phyloP scores from a whole-genome alignment of 2,888 invertebrate species.

The Metalampra italica region DNA sequence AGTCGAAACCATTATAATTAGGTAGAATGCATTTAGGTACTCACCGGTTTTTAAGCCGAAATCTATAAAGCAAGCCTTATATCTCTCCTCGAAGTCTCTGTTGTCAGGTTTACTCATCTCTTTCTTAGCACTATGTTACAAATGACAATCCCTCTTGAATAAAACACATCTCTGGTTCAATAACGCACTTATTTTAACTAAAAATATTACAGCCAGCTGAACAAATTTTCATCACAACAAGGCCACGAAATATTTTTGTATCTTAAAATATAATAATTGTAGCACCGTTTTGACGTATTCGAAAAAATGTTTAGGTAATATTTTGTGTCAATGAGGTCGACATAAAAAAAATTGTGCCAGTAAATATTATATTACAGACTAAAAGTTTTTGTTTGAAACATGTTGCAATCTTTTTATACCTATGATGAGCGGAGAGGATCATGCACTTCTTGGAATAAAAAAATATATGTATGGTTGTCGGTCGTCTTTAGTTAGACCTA shows the following conservation, averaged over 20 bases:
- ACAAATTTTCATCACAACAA: conserved; percentile 17
- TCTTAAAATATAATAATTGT: conserved; percentile 54
- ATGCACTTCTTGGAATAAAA: no score
- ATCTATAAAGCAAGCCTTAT: conserved; percentile 62
- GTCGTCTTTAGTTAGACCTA: no score
- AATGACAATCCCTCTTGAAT: conserved; percentile 5
- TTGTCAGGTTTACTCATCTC: conserved; percentile 54
- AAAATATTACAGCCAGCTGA: conserved; percentile 11
- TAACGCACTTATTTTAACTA: conserved; percentile 14
- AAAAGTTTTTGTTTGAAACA: neutral
- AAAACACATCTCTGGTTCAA: conserved; percentile 21
- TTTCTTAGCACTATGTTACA: conserved; percentile 30
- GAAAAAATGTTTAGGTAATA: no score
- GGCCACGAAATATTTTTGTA: conserved; percentile 21
- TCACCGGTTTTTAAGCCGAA: conserved; percentile 65
- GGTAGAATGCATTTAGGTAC: conserved; percentile 1
- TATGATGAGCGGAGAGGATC: no score
- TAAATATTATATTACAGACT: conserved; percentile 77
- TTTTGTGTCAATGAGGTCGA: no score
- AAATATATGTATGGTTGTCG: no score
- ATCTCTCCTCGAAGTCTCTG: conserved; percentile 62
- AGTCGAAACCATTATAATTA: no score
- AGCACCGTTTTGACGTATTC: conserved; percentile 25
- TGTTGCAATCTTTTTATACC: neutral
- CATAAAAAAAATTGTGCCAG: conserved; percentile 53